phyloP scores from a whole-genome alignment of 2,113 vertebrate genomes.

The Chloropsis hardwickii region DNA sequence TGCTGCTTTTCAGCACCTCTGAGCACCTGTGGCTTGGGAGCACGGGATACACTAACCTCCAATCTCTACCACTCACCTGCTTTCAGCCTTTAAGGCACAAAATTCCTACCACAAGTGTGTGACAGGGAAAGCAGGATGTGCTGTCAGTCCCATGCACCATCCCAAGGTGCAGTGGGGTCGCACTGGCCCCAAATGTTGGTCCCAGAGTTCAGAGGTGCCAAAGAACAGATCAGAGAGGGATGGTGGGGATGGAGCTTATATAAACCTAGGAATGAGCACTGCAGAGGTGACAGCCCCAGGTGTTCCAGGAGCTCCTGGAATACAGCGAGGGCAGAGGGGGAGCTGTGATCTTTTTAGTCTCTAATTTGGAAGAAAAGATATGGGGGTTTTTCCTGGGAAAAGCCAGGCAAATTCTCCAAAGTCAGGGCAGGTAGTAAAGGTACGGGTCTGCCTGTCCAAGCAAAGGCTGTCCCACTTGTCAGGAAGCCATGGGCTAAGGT shows the following conservation, averaged over 20 bases:
- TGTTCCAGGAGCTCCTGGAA: not conserved
- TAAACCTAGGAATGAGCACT: not conserved
- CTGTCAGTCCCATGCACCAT: not conserved
- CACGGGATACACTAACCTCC: accelerated
- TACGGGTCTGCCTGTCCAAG: not conserved
- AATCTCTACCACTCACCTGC: accelerated
- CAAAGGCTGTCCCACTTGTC: not conserved
- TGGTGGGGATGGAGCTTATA: not conserved
- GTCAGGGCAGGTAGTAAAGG: accelerated
- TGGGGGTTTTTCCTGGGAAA: accelerated
- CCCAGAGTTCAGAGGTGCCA: not conserved
- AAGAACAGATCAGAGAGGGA: accelerated
- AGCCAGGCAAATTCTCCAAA: not conserved
- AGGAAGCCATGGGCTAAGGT: not conserved
- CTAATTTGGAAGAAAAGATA: not conserved
- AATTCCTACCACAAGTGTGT: accelerated
- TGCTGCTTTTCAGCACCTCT: not conserved
- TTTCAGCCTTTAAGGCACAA: not conserved
- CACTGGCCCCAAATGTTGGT: accelerated
- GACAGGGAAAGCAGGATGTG: accelerated
- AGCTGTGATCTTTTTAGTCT: not conserved
- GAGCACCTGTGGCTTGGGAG: not conserved
- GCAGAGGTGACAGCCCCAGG: not conserved
- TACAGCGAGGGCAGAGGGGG: not conserved
- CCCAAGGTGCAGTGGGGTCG: not conserved